Conservation (phyloP, 2,113 vertebrate species). For the Trichechus manatus region DNA sequence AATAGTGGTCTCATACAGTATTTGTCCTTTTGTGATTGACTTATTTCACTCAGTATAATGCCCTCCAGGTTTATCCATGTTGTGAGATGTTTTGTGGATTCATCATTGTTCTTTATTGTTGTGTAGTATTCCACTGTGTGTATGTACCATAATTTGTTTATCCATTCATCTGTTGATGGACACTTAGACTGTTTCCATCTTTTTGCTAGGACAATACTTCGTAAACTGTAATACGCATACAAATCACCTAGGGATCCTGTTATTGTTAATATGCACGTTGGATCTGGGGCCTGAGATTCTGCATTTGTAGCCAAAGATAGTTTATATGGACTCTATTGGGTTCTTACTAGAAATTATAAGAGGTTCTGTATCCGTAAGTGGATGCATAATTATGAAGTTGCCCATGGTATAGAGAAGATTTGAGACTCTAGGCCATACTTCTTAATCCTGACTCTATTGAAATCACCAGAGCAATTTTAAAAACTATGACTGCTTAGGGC, state of each 20-base stretch:
- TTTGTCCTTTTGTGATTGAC: too few relatives aligned
- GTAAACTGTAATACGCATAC: too few relatives aligned
- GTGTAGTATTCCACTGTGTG: too few relatives aligned
- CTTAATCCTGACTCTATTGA: background rate
- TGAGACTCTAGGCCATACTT: background rate
- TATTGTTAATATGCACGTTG: background rate
- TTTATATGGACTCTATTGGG: background rate
- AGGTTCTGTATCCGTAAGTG: constrained; percentile 37
- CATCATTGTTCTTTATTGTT: too few relatives aligned
- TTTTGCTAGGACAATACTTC: too few relatives aligned
- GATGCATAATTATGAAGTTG: background rate
- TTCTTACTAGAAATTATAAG: constrained; percentile 29
- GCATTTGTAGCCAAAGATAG: background rate
- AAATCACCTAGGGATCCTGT: background rate
- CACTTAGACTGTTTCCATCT: too few relatives aligned
- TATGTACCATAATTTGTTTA: too few relatives aligned
- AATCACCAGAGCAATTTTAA: background rate
- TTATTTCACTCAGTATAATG: too few relatives aligned
- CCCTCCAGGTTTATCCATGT: too few relatives aligned
- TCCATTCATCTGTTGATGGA: too few relatives aligned
- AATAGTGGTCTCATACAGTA: too few relatives aligned
- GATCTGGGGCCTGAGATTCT: background rate
- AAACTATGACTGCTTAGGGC: background rate
- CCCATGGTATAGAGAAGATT: background rate
- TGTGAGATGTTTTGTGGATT: too few relatives aligned